Base-by-base conservation (phyloP, 2,888 invertebrate genomes). In the Cabera pusaria region DNA sequence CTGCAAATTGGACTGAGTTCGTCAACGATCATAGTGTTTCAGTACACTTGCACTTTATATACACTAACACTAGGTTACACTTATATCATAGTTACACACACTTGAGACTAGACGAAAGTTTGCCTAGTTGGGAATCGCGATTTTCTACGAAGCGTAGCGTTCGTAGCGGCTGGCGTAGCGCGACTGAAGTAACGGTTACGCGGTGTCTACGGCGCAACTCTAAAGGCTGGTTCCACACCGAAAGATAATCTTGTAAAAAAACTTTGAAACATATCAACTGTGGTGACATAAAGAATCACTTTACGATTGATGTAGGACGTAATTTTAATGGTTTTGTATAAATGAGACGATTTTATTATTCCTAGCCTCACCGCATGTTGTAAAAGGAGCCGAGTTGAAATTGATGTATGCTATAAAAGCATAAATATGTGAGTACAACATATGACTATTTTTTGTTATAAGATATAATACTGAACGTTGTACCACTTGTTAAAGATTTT, bases 141-240 rank as follows among this genome's bases (percentile, higher is more conserved):
- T n/a, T n/a, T n/a, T 50, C 62, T 66, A 66, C 64, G 64, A 33
- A 52, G 45, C 69, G 76, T 74, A 72, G 78, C 79, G 72, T 48
- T 62, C 72, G 69, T 60, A 64, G 56, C 71, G 73, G 53, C 45
- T 55, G 64, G 57, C 73, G 77, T 75, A 78, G 71, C 70, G 52
- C 68, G 73, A 77, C 78, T 78, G 83, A 71, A 58, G 51, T 49
- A 64, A 47, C 53, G 48, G 65, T 69, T 65, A 67, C 71, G 64
- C 49, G 37, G 60, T 32, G 54, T 60, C 61, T 62, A 62, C 56
- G 53, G 83, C 83, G 83, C 83, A 83, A 77, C 72, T 69, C 72
- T 28, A 14, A 56, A 55, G 56, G 64, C 62, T 48, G 46, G 46
- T 31, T 45, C 24, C 37, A 59, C 53, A 55, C 25, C 34, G 28